Conservation (phyloP, 2,888 invertebrate species). For the Pristionchus fissidentatus region DNA sequence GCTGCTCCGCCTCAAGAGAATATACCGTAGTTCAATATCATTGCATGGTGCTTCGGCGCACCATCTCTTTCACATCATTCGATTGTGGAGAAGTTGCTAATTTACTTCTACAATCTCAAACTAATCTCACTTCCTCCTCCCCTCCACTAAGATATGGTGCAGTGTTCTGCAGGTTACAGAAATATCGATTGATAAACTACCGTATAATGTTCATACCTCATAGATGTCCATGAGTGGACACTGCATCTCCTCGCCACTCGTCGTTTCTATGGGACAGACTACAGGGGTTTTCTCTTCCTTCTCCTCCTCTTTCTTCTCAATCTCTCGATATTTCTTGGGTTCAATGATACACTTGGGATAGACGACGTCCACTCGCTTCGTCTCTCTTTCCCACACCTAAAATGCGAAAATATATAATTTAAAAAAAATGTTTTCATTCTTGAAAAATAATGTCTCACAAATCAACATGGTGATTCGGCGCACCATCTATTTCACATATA, state of each 20-base stretch:
- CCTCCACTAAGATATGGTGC: too few species aligned
- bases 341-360: constrained; percentile 35
- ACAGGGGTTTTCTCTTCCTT: constrained; percentile 26
- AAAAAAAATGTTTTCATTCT: background rate
- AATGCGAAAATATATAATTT: background rate
- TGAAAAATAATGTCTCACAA: too few species aligned
- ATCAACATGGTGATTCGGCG: too few species aligned
- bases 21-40: background rate
- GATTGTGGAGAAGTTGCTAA: too few species aligned
- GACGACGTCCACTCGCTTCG: constrained; percentile 47
- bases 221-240: constrained; percentile 38
- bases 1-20: constrained; percentile 40
- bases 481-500: too few species aligned
- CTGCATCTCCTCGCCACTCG: background rate
- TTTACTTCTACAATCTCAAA: background rate
- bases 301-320: constrained; percentile 22
- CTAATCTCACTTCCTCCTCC: background rate
- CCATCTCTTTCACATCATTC: too few species aligned
- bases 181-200: background rate
- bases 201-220: too few species aligned
- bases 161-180: too few species aligned
- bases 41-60: too few species aligned
- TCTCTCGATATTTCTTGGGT: constrained; percentile 32
- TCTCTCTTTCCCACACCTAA: constrained; percentile 45
- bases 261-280: background rate